phyloP scores from a whole-genome alignment of 2,888 invertebrate genomes.

The Pseudanteris insignis region DNA sequence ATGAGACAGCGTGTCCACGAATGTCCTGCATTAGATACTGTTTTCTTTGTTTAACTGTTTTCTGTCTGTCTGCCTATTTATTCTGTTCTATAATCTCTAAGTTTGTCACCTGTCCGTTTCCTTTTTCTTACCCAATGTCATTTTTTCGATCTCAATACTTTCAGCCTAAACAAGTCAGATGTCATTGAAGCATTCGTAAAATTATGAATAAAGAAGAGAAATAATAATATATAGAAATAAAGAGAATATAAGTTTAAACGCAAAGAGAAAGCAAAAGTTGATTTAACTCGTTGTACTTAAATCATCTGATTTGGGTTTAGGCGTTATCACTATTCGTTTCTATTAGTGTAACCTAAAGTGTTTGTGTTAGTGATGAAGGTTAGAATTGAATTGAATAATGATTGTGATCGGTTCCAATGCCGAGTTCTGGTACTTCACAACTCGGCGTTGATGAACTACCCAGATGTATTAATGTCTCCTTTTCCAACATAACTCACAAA shows the following conservation, averaged over 20 bases:
- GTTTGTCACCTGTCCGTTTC: constrained; percentile 15
- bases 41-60: constrained; percentile 44
- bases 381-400: constrained; percentile 18
- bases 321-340: constrained; percentile 16
- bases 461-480: constrained; percentile 21
- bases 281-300: neutral
- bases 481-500: constrained; percentile 28
- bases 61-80: constrained; percentile 43
- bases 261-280: too few species aligned
- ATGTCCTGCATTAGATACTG: constrained; percentile 44
- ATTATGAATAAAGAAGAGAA: too few species aligned
- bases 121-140: constrained; percentile 10
- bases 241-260: too few species aligned
- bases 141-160: constrained; percentile 8
- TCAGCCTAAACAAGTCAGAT: constrained; percentile 28
- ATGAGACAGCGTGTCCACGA: constrained; percentile 42
- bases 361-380: constrained; percentile 43
- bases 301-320: constrained; percentile 34
- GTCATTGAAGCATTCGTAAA: too few species aligned
- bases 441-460: constrained; percentile 31
- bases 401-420: constrained; percentile 23
- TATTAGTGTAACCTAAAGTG: constrained; percentile 23
- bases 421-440: constrained; percentile 25
- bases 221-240: too few species aligned
- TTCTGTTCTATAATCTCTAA: constrained; percentile 17